Conservation (phyloP, 2,797 vertebrate genomes). For the Gambelia wislizenii region DNA sequence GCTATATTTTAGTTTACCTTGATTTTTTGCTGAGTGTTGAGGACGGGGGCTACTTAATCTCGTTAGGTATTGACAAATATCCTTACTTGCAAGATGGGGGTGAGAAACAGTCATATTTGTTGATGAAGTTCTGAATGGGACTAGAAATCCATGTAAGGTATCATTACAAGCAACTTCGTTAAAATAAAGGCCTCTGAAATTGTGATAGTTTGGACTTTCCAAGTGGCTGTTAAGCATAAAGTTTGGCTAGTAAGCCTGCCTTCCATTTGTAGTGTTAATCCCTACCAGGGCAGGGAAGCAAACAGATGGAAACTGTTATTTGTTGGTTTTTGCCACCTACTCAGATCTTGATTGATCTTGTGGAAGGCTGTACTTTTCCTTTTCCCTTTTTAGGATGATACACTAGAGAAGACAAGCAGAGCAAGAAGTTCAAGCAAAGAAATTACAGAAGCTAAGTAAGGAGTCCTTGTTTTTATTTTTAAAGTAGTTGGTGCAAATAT, state of each 20-base stretch:
- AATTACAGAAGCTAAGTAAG: conserved; percentile 56
- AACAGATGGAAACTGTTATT: background rate
- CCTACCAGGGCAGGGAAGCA: background rate
- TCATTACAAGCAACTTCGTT: background rate
- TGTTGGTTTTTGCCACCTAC: background rate
- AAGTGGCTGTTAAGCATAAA: background rate
- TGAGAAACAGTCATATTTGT: background rate
- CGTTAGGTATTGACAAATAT: background rate
- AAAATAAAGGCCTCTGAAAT: background rate
- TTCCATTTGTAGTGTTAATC: background rate
- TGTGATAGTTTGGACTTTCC: background rate
- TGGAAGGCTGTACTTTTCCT: background rate
- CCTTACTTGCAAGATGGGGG: background rate
- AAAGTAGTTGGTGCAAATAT: background rate
- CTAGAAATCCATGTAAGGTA: background rate
- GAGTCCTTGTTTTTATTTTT: fast-evolving
- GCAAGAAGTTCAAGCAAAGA: background rate
- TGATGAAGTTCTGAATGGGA: background rate
- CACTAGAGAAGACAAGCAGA: conserved; percentile 13
- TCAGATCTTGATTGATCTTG: background rate
- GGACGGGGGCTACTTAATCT: background rate
- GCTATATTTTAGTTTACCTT: background rate
- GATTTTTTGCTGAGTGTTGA: background rate
- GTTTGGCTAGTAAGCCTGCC: background rate
- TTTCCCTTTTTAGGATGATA: background rate